Conservation (phyloP, 2,888 invertebrate genomes). For the Eulithis prunata region DNA sequence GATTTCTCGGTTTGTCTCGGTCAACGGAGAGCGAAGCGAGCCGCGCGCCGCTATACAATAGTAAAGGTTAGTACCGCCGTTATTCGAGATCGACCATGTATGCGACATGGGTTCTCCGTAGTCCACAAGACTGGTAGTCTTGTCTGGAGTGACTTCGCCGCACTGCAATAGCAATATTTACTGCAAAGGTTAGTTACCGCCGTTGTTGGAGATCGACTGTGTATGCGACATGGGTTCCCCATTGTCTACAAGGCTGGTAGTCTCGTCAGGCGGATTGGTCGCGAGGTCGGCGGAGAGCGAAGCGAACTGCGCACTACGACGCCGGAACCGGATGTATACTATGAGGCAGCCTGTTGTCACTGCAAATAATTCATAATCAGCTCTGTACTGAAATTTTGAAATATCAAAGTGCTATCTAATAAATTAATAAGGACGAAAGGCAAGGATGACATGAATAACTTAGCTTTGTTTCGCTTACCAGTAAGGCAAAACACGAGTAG, state of each 20-base stretch:
- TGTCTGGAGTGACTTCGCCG: constrained; percentile 71
- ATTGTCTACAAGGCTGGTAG: constrained; percentile 72
- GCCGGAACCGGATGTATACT: constrained; percentile 91
- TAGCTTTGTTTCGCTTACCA: constrained; percentile 76
- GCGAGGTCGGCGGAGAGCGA: constrained; percentile 84
- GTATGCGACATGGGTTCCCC: constrained; percentile 66
- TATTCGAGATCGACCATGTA: constrained; percentile 60
- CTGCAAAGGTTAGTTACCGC: constrained; percentile 37
- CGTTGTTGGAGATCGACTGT: constrained; percentile 59
- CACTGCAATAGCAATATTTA: constrained; percentile 58
- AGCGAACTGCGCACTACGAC: constrained; percentile 87
- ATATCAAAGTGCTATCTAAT: not conserved
- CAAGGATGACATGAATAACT: too few species aligned
- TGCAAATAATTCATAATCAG: constrained; percentile 50
- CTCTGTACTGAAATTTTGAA: not conserved
- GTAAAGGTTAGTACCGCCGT: constrained; percentile 44
- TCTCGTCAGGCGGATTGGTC: constrained; percentile 62
- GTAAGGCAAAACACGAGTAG: constrained; percentile 91
- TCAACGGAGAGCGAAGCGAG: too few species aligned
- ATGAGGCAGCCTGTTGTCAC: constrained; percentile 93
- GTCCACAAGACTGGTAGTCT: constrained; percentile 72
- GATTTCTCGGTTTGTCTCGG: too few species aligned
- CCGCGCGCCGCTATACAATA: too few species aligned
- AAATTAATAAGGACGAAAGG: too few species aligned
- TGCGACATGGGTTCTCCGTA: constrained; percentile 68